Evolutionary conservation across 2,888 invertebrate species (phyloP), one percentile per base, ranked within the genome.

Genomic region (Galeruca laticollis): DNA sequence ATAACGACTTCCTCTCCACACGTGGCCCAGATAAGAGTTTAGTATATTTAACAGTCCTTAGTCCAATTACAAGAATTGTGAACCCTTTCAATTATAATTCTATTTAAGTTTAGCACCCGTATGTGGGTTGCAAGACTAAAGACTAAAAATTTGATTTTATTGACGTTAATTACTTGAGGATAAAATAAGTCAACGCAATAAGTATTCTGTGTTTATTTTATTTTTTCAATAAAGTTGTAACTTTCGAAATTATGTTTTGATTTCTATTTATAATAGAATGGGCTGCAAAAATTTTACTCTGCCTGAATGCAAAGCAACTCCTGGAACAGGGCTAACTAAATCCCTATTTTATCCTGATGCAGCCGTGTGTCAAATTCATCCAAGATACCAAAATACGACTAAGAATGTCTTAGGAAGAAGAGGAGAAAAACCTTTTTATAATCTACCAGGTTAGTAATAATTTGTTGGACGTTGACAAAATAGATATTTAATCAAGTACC

Each of bases 391-490:
- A 85, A 98, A 96, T 1, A 88, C 99, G 62, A 96, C 98, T 0
- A 88, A 94, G 70, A 99, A 99, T 85, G 98, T 99, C 76, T 90
- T 98, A 66, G 87, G 92, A 81, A 88, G 99, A 78, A 89, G 99
- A 74, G 96, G 96, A 63, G 95, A 96, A 86, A 99, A 98, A 87
- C 97, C 98, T n/a, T 93, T 94, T 70, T 98, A 99, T 74, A 98
- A 99, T 87, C 88, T 99, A 81, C 99, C 99, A 85, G 92, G 97
- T 97, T 88, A 86, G 86, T 75, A 26, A 26, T 33, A 13, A 20
- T 65, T 52, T 57, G 5, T 40, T 15, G 15, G 33, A 31, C 63
- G 69, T 72, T n/a, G n/a, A n/a, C n/a, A n/a, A 68, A 77, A 20
- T 8, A 10, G 21, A 21, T 37, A 20, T 26, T 26, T 6, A 26